Base-by-base conservation (phyloP, 2,888 invertebrate genomes). In the Dicycla oo region DNA sequence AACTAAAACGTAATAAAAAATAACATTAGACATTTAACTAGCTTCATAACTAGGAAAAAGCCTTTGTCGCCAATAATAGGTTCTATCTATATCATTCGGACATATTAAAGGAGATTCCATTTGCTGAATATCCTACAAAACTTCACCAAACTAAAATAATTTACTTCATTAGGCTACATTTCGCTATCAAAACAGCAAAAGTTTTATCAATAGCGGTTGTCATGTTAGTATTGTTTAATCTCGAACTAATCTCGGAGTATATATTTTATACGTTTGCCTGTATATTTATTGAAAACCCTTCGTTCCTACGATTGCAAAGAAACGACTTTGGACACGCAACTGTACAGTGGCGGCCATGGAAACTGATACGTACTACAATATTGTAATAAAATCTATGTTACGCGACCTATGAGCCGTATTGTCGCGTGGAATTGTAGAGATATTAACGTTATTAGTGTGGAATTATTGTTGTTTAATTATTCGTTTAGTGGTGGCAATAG, bases 241-340 rank as follows among this genome's bases (percentile, higher is more conserved):
- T 94, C 83, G 62, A 82, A 75, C 85, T 88, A 91, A 93, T 93
- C 93, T 92, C 84, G 47, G 64, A 80, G 54, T 86, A 89, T 86
- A 87, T 86, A 83, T 79, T 86, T 85, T 87, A 81, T 86, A 90
- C 80, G 77, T 88, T 80, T 78, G 69, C 82, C 73, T 85, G 89
- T 94, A 91, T 94, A 94, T 94, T 94, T 95, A 95, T 95, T 94
- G 95, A 94, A 94, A 94, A 91, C 94, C 94, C 94, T 94, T 94
- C 89, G 93, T 91, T 91, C 90, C 86, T 93, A 92, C 93, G 93
- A 94, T 95, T 93, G 93, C 92, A 92, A 95, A 95, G 95, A 93
- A 95, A 96, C 94, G 94, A 95, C 95, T 94, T 94, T 69, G 87
- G 88, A 90, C 95, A 96, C 95, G 95, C 95, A 92, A 95, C 77